phyloP scores from a whole-genome alignment of 2,113 vertebrate genomes.

The Pteruthius melanotis region DNA sequence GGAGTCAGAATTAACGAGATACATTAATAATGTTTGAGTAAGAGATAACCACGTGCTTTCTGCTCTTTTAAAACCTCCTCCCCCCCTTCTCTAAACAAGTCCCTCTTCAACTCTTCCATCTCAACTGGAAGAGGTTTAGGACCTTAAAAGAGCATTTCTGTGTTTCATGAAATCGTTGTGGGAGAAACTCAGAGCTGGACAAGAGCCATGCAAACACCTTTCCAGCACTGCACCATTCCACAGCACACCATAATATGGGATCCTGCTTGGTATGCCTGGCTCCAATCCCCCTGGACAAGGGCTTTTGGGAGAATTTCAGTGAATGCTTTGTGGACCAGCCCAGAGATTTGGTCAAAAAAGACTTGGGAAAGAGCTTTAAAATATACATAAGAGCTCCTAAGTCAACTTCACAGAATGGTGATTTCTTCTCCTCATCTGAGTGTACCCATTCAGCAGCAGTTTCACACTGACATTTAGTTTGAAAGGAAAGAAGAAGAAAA shows the following conservation, averaged over 20 bases:
- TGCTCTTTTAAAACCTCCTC: neutral
- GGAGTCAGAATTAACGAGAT: neutral
- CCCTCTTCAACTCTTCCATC: neutral
- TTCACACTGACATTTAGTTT: conserved; percentile 16
- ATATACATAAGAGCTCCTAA: neutral
- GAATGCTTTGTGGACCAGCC: neutral
- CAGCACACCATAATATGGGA: accelerated
- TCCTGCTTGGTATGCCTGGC: neutral
- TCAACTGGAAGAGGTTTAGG: neutral
- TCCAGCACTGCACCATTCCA: neutral
- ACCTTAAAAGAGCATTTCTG: neutral
- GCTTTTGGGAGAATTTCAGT: neutral
- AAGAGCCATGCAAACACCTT: neutral
- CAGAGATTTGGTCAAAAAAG: neutral
- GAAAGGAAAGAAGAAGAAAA: neutral
- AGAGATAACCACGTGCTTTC: neutral
- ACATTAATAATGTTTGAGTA: neutral
- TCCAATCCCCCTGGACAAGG: neutral
- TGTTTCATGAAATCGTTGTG: neutral
- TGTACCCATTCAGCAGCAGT: neutral
- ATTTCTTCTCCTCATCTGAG: neutral
- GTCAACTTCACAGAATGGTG: neutral
- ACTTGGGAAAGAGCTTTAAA: neutral
- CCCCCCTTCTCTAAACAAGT: neutral
- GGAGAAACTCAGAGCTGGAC: neutral